A percentile compares a stretch with the other conserved stretches of the same genome.
Evolutionary conservation across 1,140 invertebrate species (phyloP).

Genomic region (Oryctes rhinoceros): DNA sequence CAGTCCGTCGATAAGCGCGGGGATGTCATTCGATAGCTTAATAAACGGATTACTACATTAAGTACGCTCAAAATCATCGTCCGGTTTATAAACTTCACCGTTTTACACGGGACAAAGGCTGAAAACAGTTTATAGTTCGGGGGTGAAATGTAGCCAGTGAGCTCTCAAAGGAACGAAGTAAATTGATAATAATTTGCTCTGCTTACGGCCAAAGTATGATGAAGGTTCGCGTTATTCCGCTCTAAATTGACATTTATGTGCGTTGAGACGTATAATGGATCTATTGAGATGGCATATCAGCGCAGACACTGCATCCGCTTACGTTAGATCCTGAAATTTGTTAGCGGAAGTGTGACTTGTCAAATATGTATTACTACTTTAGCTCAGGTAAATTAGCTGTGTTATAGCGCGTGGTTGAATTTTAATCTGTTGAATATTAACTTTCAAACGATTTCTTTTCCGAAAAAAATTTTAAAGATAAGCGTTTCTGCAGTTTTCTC

Average conservation of each 20-base stretch:
- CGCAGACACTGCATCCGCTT: neutral
- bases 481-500: too few species aligned
- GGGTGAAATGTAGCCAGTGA: neutral
- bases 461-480: too few species aligned
- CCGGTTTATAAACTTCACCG: neutral
- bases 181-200: conserved; percentile 7
- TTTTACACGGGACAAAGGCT: neutral
- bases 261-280: neutral
- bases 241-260: conserved; percentile 19
- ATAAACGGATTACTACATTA: neutral
- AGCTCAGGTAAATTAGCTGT: too few species aligned
- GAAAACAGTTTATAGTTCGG: neutral
- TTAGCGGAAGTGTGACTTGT: too few species aligned
- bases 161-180: conserved; percentile 6
- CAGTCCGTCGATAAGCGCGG: too few species aligned
- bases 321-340: too few species aligned
- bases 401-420: too few species aligned
- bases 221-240: neutral
- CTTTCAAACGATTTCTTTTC: too few species aligned
- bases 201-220: neutral
- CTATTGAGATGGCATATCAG: neutral
- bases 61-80: neutral
- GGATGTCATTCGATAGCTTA: too few species aligned
- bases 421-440: too few species aligned
- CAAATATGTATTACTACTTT: too few species aligned